Conservation (phyloP, 1,140 invertebrate species). For the Drosophila carrolli region DNA sequence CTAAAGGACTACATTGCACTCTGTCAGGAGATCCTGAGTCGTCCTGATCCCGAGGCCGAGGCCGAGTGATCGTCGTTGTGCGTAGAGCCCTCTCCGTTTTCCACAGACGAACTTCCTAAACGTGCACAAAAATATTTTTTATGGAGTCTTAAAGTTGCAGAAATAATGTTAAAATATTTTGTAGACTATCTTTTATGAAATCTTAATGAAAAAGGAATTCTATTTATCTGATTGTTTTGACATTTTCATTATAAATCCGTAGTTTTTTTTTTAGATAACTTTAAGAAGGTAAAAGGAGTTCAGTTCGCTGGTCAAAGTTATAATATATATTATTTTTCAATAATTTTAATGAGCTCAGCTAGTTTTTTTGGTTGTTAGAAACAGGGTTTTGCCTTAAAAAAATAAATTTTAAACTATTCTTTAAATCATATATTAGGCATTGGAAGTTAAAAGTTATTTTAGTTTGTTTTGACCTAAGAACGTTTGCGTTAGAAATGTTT, state of each 20-base stretch:
- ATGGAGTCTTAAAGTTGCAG: neutral
- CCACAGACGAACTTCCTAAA: constrained; percentile 8
- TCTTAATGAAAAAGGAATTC: neutral
- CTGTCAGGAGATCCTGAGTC: constrained; percentile 83
- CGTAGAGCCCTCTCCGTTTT: constrained; percentile 2
- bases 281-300: too few relatives aligned
- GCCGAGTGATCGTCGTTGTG: constrained; percentile 48
- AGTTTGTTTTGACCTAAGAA: neutral
- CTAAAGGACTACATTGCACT: constrained; percentile 82
- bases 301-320: too few relatives aligned
- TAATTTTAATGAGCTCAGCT: too few relatives aligned
- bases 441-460: too few relatives aligned
- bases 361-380: too few relatives aligned
- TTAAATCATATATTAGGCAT: too few relatives aligned
- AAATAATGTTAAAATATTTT: constrained; percentile 1
- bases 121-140: neutral
- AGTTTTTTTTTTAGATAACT: too few relatives aligned
- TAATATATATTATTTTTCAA: too few relatives aligned
- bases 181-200: neutral
- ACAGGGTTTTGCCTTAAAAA: too few relatives aligned
- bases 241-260: neutral
- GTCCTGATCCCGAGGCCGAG: constrained; percentile 81
- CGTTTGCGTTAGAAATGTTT: constrained; percentile 1
- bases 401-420: too few relatives aligned
- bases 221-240: neutral